phyloP scores from a whole-genome alignment of 2,888 invertebrate species.

The Lithodes maja region DNA sequence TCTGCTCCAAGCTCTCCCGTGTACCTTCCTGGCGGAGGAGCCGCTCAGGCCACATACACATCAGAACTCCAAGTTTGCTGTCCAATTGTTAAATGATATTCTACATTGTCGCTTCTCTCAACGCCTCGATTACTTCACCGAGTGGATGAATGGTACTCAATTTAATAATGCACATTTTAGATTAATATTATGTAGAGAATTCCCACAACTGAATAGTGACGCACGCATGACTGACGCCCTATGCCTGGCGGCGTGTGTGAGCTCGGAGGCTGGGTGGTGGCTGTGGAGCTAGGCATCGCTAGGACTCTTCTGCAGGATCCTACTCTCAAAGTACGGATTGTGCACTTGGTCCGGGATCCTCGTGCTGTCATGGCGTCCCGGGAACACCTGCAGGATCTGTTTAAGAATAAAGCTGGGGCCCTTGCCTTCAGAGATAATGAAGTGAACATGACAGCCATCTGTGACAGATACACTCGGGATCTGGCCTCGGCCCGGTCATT shows the following conservation, averaged over 20 bases:
- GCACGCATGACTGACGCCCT: neutral
- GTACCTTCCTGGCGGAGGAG: neutral
- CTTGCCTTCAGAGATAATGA: neutral
- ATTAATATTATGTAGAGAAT: neutral
- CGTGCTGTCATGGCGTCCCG: constrained; percentile 28
- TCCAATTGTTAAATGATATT: neutral
- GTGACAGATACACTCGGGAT: neutral
- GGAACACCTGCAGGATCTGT: neutral
- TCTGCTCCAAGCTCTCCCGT: neutral
- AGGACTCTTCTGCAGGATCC: constrained; percentile 5
- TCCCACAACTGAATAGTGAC: neutral
- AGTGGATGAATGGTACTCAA: constrained; percentile 13
- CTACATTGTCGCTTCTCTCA: constrained; percentile 15
- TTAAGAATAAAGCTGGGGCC: neutral
- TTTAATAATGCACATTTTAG: neutral
- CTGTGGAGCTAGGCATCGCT: neutral
- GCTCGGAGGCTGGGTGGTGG: neutral
- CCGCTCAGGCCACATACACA: neutral
- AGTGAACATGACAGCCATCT: neutral
- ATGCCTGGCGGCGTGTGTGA: neutral
- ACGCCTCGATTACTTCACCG: neutral
- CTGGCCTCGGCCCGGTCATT: constrained; percentile 11
- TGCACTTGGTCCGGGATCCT: constrained; percentile 33
- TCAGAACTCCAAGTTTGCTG: neutral
- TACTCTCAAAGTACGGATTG: neutral